Percentiles rank a stretch among this genome's conserved stretches.
phyloP scores from a whole-genome alignment of 2,113 vertebrate species.

The cattle (Bos taurus) region DNA sequence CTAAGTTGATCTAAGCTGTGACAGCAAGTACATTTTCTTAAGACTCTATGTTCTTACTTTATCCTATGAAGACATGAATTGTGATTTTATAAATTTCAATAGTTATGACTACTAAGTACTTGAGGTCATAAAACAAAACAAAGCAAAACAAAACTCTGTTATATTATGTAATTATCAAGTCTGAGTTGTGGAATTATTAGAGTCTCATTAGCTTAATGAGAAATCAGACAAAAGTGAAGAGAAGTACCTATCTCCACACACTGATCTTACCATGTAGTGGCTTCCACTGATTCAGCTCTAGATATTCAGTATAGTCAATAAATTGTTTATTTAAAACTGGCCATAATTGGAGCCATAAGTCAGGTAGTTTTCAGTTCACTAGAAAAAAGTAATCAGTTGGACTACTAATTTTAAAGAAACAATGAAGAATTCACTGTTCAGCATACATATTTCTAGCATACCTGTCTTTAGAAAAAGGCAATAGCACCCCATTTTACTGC shows the following conservation, averaged over 20 bases:
- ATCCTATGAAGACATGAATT: not conserved
- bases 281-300: not conserved
- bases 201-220: not conserved
- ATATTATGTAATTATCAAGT: not conserved
- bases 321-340: not conserved
- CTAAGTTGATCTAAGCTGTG: not conserved
- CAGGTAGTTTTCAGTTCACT: not conserved
- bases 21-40: not conserved
- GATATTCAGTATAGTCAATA: not conserved
- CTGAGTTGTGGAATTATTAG: not conserved
- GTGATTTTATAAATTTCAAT: not conserved
- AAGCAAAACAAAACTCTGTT: not conserved
- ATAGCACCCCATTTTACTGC: conserved; percentile 12
- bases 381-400: not conserved
- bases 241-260: not conserved
- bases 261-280: not conserved
- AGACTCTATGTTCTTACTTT: not conserved
- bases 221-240: not conserved
- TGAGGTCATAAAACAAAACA: not conserved
- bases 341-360: not conserved
- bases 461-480: conserved; percentile 1
- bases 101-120: not conserved
- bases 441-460: not conserved
- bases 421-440: not conserved
- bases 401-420: not conserved